These are phyloP conservation scores for Digitonthophagus gazella DNA, from an alignment of 2,888 invertebrate genomes.

Conservation along the genomic window DNA sequence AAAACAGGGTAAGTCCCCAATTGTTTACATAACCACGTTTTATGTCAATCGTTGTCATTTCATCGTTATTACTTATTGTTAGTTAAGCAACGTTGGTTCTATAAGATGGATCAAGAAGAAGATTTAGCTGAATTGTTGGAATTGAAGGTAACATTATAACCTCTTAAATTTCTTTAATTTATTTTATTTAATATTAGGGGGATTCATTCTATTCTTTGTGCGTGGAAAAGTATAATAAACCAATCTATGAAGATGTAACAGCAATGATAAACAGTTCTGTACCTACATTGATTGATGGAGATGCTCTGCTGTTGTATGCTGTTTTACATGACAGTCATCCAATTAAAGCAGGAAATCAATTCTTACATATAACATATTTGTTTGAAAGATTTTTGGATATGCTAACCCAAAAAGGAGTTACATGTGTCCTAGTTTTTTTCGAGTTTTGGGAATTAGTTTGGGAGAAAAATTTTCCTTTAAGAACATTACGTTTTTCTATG, in stretches of 20 bases:
- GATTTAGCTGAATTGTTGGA: too few species aligned
- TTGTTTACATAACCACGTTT: too few species aligned
- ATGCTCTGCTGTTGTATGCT: constrained; percentile 20
- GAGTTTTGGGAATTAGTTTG: constrained; percentile 19
- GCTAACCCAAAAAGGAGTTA: constrained; percentile 21
- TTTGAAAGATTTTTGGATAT: constrained; percentile 25
- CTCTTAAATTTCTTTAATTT: neutral
- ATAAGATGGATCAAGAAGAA: too few species aligned
- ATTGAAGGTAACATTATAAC: neutral
- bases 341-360: constrained; percentile 20
- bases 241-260: constrained; percentile 21
- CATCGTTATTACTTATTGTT: too few species aligned
- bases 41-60: too few species aligned
- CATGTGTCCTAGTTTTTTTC: constrained; percentile 23
- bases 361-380: constrained; percentile 22
- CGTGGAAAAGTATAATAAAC: constrained; percentile 2
- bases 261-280: constrained; percentile 24
- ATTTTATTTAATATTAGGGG: too few species aligned
- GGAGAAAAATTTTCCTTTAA: constrained; percentile 17
- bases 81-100: too few species aligned
- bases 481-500: constrained; percentile 18
- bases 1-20: too few species aligned
- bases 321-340: constrained; percentile 22
- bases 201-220: neutral
- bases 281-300: constrained; percentile 26